Evolutionary conservation across 2,113 vertebrate genomes (phyloP).

Genomic region (Amphilophus citrinellus): DNA sequence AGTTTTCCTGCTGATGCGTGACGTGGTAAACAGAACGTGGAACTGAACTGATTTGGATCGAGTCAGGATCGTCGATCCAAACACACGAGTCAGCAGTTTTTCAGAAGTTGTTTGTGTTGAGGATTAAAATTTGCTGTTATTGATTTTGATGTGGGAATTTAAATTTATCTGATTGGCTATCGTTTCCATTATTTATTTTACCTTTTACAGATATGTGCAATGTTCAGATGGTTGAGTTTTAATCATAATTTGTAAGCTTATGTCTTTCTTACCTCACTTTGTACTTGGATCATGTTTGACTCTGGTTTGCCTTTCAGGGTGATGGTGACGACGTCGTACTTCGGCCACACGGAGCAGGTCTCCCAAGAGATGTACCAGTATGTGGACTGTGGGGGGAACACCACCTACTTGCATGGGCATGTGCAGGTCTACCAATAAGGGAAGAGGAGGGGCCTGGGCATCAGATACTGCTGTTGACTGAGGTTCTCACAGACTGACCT

Average conservation of each 20-base stretch:
- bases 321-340: constrained; percentile 92
- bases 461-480: neutral
- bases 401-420: constrained; percentile 86
- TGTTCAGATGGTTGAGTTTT: neutral
- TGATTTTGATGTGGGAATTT: neutral
- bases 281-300: neutral
- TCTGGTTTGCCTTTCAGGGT: constrained; percentile 80
- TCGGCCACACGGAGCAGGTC: constrained; percentile 92
- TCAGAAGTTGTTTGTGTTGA: neutral
- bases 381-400: constrained; percentile 94
- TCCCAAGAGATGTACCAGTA: constrained; percentile 96
- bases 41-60: neutral
- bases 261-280: neutral
- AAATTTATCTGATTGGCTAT: neutral
- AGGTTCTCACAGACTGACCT: constrained; percentile 3
- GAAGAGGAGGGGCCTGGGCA: neutral
- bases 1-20: neutral
- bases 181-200: neutral
- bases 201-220: neutral
- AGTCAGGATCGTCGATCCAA: neutral
- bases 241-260: neutral
- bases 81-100: rapidly evolving
- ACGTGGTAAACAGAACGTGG: neutral
- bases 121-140: neutral
- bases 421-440: constrained; percentile 66